These are phyloP conservation scores for Dromaius novaehollandiae DNA, from an alignment of 2,113 vertebrate genomes.

Conservation along the genomic window DNA sequence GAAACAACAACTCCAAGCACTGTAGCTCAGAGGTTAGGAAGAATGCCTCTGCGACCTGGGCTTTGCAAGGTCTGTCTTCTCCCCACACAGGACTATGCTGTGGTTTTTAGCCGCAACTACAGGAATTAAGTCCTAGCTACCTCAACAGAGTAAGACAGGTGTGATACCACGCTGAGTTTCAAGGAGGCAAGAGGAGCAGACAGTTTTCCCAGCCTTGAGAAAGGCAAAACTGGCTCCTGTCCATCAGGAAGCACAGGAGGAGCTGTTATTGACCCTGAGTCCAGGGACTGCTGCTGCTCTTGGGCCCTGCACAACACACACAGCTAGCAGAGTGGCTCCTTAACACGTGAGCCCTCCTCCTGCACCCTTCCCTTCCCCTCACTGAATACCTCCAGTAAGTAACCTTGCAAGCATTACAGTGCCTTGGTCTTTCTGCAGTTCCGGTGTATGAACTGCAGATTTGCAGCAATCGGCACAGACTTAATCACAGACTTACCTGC, in stretches of 20 bases:
- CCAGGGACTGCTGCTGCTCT: rapidly evolving
- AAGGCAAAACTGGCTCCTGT: background rate
- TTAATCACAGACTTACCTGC: background rate
- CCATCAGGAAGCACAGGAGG: background rate
- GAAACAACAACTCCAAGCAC: background rate
- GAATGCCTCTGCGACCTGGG: background rate
- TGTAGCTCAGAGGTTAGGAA: background rate
- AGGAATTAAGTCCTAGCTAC: background rate
- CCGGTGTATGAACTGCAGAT: background rate
- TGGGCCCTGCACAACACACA: background rate
- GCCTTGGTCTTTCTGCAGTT: background rate
- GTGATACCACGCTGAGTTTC: background rate
- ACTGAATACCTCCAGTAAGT: background rate
- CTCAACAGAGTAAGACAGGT: background rate
- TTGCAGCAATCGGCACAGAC: background rate
- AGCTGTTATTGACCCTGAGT: background rate
- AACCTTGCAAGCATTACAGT: background rate
- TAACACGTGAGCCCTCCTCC: rapidly evolving
- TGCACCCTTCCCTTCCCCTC: background rate
- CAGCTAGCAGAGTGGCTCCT: background rate
- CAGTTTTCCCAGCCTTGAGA: background rate
- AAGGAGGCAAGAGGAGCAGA: background rate
- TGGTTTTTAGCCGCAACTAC: background rate
- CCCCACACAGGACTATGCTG: background rate
- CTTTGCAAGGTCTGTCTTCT: background rate